Conservation (phyloP, 2,888 invertebrate genomes). For the Nomada hirtipes region DNA sequence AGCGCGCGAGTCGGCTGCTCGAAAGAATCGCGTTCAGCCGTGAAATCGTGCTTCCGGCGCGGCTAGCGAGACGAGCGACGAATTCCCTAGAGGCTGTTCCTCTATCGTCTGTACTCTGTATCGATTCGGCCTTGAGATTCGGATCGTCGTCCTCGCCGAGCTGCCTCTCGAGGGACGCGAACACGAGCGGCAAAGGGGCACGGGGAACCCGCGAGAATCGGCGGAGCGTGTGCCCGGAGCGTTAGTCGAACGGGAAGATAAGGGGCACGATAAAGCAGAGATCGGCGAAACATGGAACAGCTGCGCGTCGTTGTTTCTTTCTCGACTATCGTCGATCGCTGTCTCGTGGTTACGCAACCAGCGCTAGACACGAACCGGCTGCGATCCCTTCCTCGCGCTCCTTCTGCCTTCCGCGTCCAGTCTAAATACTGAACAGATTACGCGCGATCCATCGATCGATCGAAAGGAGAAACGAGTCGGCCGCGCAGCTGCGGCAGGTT, state of each 20-base stretch:
- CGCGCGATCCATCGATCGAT: neutral
- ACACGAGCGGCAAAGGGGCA: no score
- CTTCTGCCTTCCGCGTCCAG: neutral
- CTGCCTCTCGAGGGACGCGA: no score
- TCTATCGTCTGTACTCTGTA: no score
- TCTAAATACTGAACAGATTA: neutral
- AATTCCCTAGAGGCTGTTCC: no score
- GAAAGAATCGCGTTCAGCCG: neutral
- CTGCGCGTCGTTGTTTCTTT: conserved; percentile 65
- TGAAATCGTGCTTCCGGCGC: conserved; percentile 8
- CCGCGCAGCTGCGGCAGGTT: no score
- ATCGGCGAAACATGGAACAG: conserved; percentile 70
- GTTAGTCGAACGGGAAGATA: neutral
- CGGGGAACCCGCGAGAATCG: neutral
- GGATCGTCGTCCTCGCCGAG: no score
- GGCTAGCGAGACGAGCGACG: neutral
- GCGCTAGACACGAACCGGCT: conserved; percentile 19
- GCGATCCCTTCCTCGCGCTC: neutral
- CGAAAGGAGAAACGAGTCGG: neutral
- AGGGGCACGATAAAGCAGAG: conserved; percentile 33
- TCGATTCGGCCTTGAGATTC: no score
- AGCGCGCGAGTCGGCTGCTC: neutral
- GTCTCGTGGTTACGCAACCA: conserved; percentile 62
- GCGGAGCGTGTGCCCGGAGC: neutral
- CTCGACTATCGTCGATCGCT: conserved; percentile 67